Conservation (phyloP, 2,888 invertebrate species). For the Teleogryllus oceanicus region DNA sequence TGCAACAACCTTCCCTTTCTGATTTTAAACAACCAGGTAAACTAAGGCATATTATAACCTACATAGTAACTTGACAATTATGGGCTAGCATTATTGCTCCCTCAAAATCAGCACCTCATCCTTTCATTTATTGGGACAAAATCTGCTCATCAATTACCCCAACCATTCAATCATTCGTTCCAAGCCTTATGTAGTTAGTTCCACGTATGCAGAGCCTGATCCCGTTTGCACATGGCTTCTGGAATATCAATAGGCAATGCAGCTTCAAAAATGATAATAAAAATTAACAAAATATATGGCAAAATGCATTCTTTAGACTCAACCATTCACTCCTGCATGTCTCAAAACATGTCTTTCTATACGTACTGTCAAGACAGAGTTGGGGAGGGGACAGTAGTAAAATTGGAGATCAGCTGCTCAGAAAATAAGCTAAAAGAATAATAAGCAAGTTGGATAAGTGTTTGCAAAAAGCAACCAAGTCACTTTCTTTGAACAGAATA, state of each 20-base stretch:
- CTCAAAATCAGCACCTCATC: background rate
- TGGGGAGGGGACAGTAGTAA: background rate
- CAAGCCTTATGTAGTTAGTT: conserved; percentile 18
- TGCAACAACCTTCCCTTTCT: background rate
- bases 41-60: background rate
- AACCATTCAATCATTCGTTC: background rate
- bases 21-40: background rate
- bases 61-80: conserved; percentile 3
- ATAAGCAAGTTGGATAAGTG: background rate
- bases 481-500: background rate
- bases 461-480: background rate
- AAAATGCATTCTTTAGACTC: conserved; percentile 1
- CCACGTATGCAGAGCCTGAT: background rate
- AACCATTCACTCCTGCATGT: background rate
- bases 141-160: background rate
- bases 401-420: background rate
- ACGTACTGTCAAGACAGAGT: background rate
- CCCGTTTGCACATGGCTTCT: background rate
- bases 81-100: background rate
- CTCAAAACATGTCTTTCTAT: background rate
- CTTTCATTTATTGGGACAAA: background rate
- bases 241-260: background rate
- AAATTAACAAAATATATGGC: conserved; percentile 3
- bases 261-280: background rate
- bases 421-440: background rate